Base-by-base conservation (phyloP, 2,113 vertebrate genomes). In the Pholis gunnellus region DNA sequence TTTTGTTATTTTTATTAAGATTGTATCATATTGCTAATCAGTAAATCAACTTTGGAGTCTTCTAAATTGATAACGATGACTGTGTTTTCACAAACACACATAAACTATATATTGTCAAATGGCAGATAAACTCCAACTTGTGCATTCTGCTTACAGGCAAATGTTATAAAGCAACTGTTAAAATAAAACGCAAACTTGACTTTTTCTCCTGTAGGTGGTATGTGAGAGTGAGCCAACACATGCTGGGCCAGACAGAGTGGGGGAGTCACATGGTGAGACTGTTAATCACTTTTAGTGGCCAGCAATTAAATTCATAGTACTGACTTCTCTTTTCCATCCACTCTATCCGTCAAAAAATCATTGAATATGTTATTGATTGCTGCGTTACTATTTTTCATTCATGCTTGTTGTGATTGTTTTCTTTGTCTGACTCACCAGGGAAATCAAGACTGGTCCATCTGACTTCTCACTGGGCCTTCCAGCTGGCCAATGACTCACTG, bases 401-500 rank as follows among this genome's bases (percentile, higher is more conserved):
- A 22, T 42, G 2, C 69, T 46, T 44, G 11, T 44, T 69, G 10
- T 40, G 7, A 38, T 71, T 64, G 15, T 56, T 56, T 50, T 67
- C 1, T 76, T 10, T 82, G 15, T 75, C 2, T 31, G 0, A 4
- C 7, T 78, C 59, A 14, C 44, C 79, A 93, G 78, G 88, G 95
- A 93, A 82, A n/a, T 75, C 85, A 20, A 44, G 75, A 0, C 60
- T 90, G 72, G 89, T 92, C 0, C 67, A 95, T 20, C 88, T 96
- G 65, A 95, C 94, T 0, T 60, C 93, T 0, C 75, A 88, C 0
- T 89, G 92, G 36, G 56, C 91, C 25, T 97, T 96, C 2, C 95
- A 94, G 38, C 94, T 97, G 0, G 89, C 96, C 83, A 94, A 94
- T 40, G 66, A 85, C 8, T 94, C 94, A 6, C 75, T 95, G 79